phyloP scores from a whole-genome alignment of 2,797 vertebrate species.

The Gadopsis marmoratus region DNA sequence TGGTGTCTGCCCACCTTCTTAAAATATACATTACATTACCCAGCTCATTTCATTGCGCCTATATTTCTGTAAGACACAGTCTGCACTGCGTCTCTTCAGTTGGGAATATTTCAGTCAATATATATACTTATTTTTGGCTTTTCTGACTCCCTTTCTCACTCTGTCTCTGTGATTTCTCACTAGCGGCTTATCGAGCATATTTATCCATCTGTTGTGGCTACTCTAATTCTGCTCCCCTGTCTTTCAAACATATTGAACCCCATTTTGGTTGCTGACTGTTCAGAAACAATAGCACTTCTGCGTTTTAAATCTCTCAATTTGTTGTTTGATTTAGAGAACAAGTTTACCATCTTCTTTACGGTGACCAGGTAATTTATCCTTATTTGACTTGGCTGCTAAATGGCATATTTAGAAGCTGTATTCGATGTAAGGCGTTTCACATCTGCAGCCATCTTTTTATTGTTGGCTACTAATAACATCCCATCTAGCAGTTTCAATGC shows the following conservation, averaged over 20 bases:
- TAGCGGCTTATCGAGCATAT: neutral
- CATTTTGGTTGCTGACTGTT: conserved; percentile 10
- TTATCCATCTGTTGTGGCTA: conserved; percentile 25
- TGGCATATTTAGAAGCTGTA: neutral
- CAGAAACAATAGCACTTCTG: neutral
- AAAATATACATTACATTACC: conserved; percentile 19
- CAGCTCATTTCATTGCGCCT: conserved; percentile 25
- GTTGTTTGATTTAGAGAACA: neutral
- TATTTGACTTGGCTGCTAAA: conserved; percentile 10
- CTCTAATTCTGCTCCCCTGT: conserved; percentile 17
- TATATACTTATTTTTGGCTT: conserved; percentile 25
- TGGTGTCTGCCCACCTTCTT: conserved; percentile 14
- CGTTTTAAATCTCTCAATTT: conserved; percentile 7
- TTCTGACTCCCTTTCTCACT: conserved; percentile 8
- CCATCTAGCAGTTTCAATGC: neutral
- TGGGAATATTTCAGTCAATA: conserved; percentile 44
- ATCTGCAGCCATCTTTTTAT: neutral
- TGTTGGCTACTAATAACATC: neutral
- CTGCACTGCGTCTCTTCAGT: conserved; percentile 19
- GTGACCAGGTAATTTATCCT: neutral
- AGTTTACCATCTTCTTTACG: neutral
- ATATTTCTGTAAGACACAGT: conserved; percentile 27
- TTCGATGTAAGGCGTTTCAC: neutral
- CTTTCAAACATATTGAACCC: conserved; percentile 7
- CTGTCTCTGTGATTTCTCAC: neutral